Evolutionary conservation across 2,888 invertebrate species (phyloP), one percentile per base, ranked within the genome.

Genomic region (Thera obeliscata): DNA sequence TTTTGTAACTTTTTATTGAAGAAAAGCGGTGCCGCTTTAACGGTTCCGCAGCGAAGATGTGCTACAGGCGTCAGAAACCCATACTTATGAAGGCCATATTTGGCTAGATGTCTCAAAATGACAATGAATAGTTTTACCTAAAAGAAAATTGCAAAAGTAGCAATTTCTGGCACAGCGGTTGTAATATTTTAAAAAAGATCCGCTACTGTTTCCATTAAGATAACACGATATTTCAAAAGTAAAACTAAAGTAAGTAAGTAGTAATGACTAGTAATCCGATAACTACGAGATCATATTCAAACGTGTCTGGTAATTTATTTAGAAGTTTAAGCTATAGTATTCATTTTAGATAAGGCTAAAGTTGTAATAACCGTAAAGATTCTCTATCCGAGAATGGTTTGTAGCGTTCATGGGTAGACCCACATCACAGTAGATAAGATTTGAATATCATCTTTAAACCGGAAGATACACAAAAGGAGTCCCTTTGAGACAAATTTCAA

Each of bases 161-260:
- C 54, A 54, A 63, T 63, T 57, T 64, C 66, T 66, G 56, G 36
- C 43, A 55, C 35, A 58, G 49, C 41, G n/a, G 48, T 68, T 60
- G 12, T 55, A 69, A 63, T 22, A 67, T 56, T 22, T 54, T 66
- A 68, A 69, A 46, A 71, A 69, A 68, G 57, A 36, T 43, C 56
- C 36, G 70, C 73, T 70, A 73, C 74, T 61, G 71, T 65, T 65
- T 65, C 52, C 55, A 66, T 74, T 66, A 58, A 73, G 71, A 74
- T 74, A 67, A 74, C 61, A 48, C 43, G 52, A 69, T 61, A 64
- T 63, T 59, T 67, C 43, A 61, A 58, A 66, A 67, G 33, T 7
- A 61, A 69, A 65, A 36, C 63, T 66, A 63, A n/a, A n/a, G n/a
- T n/a, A n/a, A n/a, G n/a, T n/a, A n/a, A n/a, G n/a, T n/a, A n/a